Base-by-base conservation (phyloP, 2,113 vertebrate species). In the Peucedramus taeniatus region DNA sequence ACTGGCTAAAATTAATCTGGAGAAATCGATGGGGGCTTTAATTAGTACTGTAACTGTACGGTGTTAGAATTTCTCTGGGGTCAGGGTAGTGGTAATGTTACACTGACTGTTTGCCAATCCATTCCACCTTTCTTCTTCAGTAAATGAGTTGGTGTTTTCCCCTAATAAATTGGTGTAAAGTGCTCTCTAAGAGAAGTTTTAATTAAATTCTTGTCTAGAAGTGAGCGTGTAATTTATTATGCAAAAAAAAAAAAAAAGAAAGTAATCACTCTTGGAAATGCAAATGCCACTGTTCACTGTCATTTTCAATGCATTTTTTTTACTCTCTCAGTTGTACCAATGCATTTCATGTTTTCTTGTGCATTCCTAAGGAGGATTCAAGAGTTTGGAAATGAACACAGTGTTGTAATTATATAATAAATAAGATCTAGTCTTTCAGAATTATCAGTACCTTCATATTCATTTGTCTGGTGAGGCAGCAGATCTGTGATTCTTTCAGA, bases 11-110 rank as follows among this genome's bases (percentile, higher is more conserved):
- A 98, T 98, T 97, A 98, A 97, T 97, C 95, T 76, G 71, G 79
- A 90, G 97, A 98, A 98, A 98, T 98, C 97, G 97, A 97, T 98
- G 96, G 74, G 61, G 88, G 89, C 94, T 97, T 98, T 98, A 98
- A 98, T 98, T 97, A 97, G 94, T 88, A 72, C 95, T 90, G 76
- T 69, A 86, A 89, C 96, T 82, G 39, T 82, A 68, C 83, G 89
- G 57, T 92, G 42, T 92, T 97, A 94, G 97, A 96, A 97, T 97
- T 97, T 96, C 94, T 94, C 91, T 94, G 87, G 72, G 91, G 96
- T 98, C 97, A 97, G 39, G 86, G 61, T 85, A 7, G 53, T 56
- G 86, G 65, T 92, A 76, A 93, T 89, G 96, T 96, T 97, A 72
- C 92, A 70, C 76, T 91, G 92, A 93, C 87, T 95, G 76, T 96